These are phyloP conservation scores for Gracilinanus agilis DNA, from an alignment of 2,113 vertebrate species.

Conservation along the genomic window DNA sequence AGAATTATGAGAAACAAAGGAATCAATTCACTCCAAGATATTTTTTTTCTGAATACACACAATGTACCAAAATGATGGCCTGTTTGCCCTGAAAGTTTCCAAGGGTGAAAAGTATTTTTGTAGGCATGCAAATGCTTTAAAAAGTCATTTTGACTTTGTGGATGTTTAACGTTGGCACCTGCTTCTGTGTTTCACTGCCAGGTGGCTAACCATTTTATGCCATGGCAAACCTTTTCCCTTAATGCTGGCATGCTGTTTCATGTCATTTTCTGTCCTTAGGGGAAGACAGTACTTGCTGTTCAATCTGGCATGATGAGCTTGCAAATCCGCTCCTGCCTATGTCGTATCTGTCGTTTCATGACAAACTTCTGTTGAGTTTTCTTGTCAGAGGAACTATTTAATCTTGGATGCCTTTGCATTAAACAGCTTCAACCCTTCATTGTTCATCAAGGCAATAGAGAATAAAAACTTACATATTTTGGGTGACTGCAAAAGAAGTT, in stretches of 20 bases:
- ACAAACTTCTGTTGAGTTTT: neutral
- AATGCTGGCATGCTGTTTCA: constrained; percentile 43
- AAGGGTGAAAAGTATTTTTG: constrained; percentile 60
- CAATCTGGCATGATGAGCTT: constrained; percentile 58
- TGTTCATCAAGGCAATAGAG: neutral
- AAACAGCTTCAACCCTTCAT: neutral
- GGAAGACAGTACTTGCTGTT: constrained; percentile 54
- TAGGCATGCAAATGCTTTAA: constrained; percentile 26
- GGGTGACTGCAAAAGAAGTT: neutral
- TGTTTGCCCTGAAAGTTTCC: constrained; percentile 12
- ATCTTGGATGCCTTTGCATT: constrained; percentile 4
- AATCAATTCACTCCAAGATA: constrained; percentile 31
- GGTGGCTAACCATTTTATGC: constrained; percentile 68
- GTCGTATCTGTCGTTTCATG: constrained; percentile 11
- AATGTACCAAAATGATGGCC: neutral
- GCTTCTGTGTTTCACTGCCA: constrained; percentile 48
- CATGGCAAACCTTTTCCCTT: constrained; percentile 38
- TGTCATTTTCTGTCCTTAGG: constrained; percentile 61
- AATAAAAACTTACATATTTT: neutral
- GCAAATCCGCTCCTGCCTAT: neutral
- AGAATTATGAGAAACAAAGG: constrained; percentile 47
- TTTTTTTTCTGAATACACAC: neutral
- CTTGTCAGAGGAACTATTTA: constrained; percentile 1
- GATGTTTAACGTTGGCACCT: constrained; percentile 60
- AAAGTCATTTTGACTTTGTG: constrained; percentile 57